A percentile compares a stretch with the other conserved stretches of the same genome.
phyloP scores from a whole-genome alignment of 2,113 vertebrate genomes.

The Monarcha castaneiventris region DNA sequence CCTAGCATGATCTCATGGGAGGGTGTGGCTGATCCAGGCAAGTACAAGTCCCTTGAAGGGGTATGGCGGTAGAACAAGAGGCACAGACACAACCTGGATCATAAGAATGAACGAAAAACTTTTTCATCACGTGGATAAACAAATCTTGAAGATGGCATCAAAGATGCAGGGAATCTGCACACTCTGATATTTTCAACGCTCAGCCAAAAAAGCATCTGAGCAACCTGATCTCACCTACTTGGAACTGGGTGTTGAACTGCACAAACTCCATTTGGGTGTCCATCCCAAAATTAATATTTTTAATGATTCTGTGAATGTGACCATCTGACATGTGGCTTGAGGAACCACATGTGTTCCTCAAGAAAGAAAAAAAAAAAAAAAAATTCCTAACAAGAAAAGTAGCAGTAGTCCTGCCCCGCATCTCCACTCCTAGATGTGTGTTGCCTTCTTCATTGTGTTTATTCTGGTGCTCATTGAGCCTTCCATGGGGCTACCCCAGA shows the following conservation, averaged over 20 bases:
- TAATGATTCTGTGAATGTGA: not conserved
- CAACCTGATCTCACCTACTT: not conserved
- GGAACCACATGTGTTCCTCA: no score
- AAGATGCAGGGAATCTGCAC: not conserved
- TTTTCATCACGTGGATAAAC: not conserved
- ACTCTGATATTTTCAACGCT: not conserved
- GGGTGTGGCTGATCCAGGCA: not conserved
- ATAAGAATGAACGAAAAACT: not conserved
- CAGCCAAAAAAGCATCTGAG: not conserved
- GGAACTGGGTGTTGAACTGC: not conserved
- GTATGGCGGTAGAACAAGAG: not conserved
- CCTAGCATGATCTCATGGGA: not conserved
- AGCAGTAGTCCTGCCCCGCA: accelerated
- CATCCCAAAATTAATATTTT: not conserved
- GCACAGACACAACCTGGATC: not conserved
- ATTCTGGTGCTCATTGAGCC: not conserved
- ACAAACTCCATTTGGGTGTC: not conserved
- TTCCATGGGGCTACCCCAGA: not conserved
- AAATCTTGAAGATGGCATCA: not conserved
- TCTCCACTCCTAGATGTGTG: not conserved
- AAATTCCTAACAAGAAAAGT: not conserved
- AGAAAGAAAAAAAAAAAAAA: not conserved
- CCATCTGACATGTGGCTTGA: not conserved
- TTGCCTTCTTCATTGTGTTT: accelerated
- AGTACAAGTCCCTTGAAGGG: not conserved